phyloP scores from a whole-genome alignment of 2,888 invertebrate genomes.

The Artemia sp. region DNA sequence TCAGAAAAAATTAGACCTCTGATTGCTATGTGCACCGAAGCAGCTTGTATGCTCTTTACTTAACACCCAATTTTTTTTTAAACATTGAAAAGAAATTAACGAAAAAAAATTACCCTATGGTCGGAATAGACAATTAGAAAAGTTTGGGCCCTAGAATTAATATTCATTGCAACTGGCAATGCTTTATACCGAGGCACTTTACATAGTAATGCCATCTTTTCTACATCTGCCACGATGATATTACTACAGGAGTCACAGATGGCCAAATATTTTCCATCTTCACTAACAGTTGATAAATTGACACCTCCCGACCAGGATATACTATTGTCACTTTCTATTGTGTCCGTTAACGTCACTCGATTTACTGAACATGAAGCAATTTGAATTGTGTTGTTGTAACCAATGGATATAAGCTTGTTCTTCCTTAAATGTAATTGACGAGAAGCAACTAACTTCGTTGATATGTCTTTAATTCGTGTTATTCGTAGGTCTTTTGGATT shows the following conservation, averaged over 20 bases:
- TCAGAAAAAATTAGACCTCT: too few species aligned
- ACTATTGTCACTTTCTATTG: constrained; percentile 27
- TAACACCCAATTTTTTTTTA: too few species aligned
- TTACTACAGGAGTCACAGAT: constrained; percentile 47
- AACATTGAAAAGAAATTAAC: too few species aligned
- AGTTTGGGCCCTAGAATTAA: constrained; percentile 42
- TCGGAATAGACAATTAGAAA: constrained; percentile 59
- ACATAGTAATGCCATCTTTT: constrained; percentile 29
- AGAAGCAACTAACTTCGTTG: neutral
- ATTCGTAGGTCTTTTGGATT: neutral
- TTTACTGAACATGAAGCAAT: neutral
- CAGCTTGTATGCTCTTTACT: too few species aligned
- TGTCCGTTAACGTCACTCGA: neutral
- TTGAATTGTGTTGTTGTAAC: constrained; percentile 2
- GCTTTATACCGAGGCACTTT: constrained; percentile 49
- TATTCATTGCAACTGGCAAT: constrained; percentile 51
- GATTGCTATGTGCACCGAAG: too few species aligned
- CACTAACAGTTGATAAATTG: constrained; percentile 38
- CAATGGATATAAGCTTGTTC: neutral
- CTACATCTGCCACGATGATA: constrained; percentile 45
- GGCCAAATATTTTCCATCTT: constrained; percentile 44
- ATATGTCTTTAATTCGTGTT: neutral
- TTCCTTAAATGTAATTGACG: neutral
- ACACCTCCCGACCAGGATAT: constrained; percentile 42
- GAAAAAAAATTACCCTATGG: constrained; percentile 45